A percentile compares a stretch with the other conserved stretches of the same genome.
phyloP scores from a whole-genome alignment of 2,888 invertebrate genomes.

The Formica aserva region DNA sequence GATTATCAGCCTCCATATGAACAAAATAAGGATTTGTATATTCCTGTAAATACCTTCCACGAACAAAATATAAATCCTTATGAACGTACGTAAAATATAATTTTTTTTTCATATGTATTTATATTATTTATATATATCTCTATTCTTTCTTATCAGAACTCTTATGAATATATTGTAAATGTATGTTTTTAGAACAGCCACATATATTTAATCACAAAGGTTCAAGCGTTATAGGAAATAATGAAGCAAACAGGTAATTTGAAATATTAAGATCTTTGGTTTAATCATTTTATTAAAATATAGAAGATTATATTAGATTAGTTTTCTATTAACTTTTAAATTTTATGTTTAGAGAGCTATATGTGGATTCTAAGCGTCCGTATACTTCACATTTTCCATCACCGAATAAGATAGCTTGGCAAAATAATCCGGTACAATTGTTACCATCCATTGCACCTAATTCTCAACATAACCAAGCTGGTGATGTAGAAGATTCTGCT shows the following conservation, averaged over 20 bases:
- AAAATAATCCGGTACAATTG: constrained; percentile 74
- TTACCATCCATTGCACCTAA: constrained; percentile 71
- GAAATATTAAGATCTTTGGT: not conserved
- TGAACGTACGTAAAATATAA: constrained; percentile 76
- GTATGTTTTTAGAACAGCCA: constrained; percentile 76
- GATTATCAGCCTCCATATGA: constrained; percentile 81
- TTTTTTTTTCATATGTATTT: not conserved
- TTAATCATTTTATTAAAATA: not conserved
- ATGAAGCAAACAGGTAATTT: constrained; percentile 72
- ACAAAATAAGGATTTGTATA: constrained; percentile 78
- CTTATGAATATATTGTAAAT: not conserved
- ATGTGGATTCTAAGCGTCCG: constrained; percentile 61
- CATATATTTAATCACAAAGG: constrained; percentile 82
- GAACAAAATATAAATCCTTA: constrained; percentile 76
- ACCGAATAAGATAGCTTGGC: constrained; percentile 77
- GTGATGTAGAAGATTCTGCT: constrained; percentile 65
- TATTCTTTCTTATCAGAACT: not conserved
- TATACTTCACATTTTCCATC: constrained; percentile 75
- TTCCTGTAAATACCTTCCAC: constrained; percentile 72
- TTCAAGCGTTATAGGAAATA: constrained; percentile 77
- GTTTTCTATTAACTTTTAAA: constrained; percentile 24
- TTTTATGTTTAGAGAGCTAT: constrained; percentile 48
- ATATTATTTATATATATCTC: not conserved
- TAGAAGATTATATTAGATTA: not conserved
- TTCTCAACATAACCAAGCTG: constrained; percentile 65